A percentile compares a stretch with the other conserved stretches of the same genome.
Conservation (phyloP, 37 sponge, comb jelly and placozoan species). For the Crambe crambe region DNA sequence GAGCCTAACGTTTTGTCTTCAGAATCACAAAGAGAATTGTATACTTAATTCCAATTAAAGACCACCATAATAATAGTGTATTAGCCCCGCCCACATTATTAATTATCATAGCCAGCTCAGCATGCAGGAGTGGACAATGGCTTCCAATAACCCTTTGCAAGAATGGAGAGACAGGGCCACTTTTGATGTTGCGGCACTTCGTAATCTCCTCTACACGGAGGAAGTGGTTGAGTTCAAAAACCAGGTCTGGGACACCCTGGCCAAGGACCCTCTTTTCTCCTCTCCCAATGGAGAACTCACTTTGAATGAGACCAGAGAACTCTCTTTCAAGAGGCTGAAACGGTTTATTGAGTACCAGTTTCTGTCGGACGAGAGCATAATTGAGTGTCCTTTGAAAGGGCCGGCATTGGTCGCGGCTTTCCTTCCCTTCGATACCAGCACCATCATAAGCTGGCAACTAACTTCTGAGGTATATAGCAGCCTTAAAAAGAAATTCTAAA, state of each 20-base stretch:
- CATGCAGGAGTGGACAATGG: too few relatives aligned
- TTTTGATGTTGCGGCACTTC: slow-evolving; percentile 39
- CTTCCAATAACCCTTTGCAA: too few relatives aligned
- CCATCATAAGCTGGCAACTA: slow-evolving; percentile 12
- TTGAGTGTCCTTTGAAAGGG: slow-evolving; percentile 26
- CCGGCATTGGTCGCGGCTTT: slow-evolving; percentile 28
- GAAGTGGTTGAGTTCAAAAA: slow-evolving; percentile 34
- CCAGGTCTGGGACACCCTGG: slow-evolving; percentile 67
- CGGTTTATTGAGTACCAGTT: slow-evolving; percentile 72
- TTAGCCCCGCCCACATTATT: too few relatives aligned
- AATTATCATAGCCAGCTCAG: too few relatives aligned
- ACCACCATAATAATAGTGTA: too few relatives aligned
- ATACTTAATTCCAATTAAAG: too few relatives aligned
- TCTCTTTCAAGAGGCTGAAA: slow-evolving; percentile 62
- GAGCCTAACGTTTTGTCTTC: too few relatives aligned
- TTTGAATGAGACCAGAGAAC: slow-evolving; percentile 44
- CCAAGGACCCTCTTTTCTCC: slow-evolving; percentile 68
- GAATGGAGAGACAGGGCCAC: slow-evolving; percentile 45
- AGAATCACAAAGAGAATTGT: too few relatives aligned
- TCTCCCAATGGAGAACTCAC: slow-evolving; percentile 29
- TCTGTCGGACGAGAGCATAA: slow-evolving; percentile 26
- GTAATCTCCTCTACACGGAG: slow-evolving; percentile 29
- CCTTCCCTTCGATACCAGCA: slow-evolving; percentile 21
- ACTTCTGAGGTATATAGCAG: slow-evolving; percentile 37
- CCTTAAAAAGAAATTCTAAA: too few relatives aligned